Evolutionary conservation across 2,797 vertebrate genomes (phyloP).

Genomic region (Channallabes apus): DNA sequence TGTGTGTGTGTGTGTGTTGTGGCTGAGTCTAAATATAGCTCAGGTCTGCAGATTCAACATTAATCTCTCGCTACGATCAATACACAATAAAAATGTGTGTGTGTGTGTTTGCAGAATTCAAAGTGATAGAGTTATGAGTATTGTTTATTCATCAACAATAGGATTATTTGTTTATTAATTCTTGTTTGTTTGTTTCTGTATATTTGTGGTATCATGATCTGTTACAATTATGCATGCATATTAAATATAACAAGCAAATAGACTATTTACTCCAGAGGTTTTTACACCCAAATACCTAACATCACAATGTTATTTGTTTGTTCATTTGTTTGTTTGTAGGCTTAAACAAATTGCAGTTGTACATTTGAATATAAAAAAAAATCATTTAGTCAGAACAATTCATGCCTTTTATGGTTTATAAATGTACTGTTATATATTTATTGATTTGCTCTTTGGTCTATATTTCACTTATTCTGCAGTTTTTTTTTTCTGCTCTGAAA

Average conservation of each 20-base stretch:
- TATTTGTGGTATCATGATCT: neutral
- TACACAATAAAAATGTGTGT: conserved; percentile 28
- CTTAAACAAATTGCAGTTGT: neutral
- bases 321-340: neutral
- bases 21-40: conserved; percentile 43
- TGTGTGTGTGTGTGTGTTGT: conserved; percentile 1
- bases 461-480: too few relatives aligned
- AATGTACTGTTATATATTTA: neutral
- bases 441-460: neutral
- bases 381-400: neutral
- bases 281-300: neutral
- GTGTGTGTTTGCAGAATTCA: neutral
- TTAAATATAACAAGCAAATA: neutral
- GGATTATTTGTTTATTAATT: neutral
- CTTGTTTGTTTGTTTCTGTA: neutral
- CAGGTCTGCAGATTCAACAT: conserved; percentile 38
- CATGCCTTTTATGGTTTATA: neutral
- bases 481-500: neutral
- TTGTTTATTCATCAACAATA: neutral
- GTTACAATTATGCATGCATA: neutral
- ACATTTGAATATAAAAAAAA: neutral
- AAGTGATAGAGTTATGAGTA: neutral
- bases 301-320: neutral
- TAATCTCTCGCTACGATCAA: conserved; percentile 42
- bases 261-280: neutral